phyloP scores from a whole-genome alignment of 2,113 vertebrate genomes.

The Stercorarius parasiticus region DNA sequence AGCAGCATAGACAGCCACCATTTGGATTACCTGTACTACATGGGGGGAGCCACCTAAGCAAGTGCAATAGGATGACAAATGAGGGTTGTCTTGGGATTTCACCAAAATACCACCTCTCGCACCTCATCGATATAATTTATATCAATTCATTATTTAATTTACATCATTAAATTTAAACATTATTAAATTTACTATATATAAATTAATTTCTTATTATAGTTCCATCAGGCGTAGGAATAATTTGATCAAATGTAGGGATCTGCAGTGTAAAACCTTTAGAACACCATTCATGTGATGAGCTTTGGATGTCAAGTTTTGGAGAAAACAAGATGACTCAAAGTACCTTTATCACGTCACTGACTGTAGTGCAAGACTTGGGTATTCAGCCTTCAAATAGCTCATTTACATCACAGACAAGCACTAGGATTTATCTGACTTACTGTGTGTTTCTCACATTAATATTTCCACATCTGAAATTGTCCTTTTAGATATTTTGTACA shows the following conservation, averaged over 20 bases:
- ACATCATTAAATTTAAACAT: neutral
- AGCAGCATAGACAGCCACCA: fast-evolving
- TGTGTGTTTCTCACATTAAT: neutral
- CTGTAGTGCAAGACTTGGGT: neutral
- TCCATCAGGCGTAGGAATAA: neutral
- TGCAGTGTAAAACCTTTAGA: neutral
- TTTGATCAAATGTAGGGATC: neutral
- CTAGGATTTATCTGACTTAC: neutral
- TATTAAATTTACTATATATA: neutral
- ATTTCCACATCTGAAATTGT: neutral
- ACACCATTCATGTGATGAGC: neutral
- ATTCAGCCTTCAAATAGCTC: neutral
- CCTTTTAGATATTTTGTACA: neutral
- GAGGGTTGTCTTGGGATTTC: neutral
- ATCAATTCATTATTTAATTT: neutral
- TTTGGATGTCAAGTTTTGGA: neutral
- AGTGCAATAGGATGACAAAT: neutral
- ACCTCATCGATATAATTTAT: neutral
- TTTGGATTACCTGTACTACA: neutral
- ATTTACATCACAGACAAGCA: neutral
- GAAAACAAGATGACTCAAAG: neutral
- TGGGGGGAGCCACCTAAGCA: neutral
- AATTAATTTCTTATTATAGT: neutral
- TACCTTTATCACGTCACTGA: neutral
- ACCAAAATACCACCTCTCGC: neutral